Conservation (phyloP, 2,113 vertebrate genomes). For the Glareola pratincola region DNA sequence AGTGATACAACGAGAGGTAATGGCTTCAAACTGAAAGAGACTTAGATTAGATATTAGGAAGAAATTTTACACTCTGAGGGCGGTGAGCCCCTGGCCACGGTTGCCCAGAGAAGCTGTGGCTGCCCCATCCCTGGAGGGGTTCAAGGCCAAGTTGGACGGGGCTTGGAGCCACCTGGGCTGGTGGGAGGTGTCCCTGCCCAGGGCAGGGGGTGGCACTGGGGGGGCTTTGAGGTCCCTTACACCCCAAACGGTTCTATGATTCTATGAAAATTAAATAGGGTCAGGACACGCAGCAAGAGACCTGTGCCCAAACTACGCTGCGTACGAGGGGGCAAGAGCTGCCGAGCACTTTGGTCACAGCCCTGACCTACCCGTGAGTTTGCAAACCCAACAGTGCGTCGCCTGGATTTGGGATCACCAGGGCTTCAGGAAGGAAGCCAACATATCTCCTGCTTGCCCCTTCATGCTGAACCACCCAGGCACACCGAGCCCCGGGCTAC, state of each 20-base stretch:
- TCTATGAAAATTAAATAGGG: background rate
- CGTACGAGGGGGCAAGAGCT: fast-evolving
- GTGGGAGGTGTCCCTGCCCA: background rate
- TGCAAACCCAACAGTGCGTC: background rate
- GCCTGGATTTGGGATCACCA: background rate
- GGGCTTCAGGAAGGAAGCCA: background rate
- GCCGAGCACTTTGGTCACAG: background rate
- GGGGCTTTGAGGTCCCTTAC: background rate
- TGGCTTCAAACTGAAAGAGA: background rate
- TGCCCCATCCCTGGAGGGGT: too few relatives aligned
- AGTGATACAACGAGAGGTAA: too few relatives aligned
- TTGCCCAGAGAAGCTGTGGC: background rate
- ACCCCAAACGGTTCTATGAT: background rate
- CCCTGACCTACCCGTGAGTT: fast-evolving
- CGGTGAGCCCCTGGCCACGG: background rate
- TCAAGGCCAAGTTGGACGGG: too few relatives aligned
- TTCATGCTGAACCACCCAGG: background rate
- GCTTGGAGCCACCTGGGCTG: background rate
- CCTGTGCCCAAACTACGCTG: fast-evolving
- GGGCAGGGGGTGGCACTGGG: background rate
- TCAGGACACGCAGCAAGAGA: background rate
- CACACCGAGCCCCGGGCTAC: background rate
- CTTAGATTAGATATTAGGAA: background rate
- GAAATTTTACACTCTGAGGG: background rate
- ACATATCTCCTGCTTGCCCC: background rate